Conservation (phyloP, 2,888 invertebrate genomes). For the Eilema depressum region DNA sequence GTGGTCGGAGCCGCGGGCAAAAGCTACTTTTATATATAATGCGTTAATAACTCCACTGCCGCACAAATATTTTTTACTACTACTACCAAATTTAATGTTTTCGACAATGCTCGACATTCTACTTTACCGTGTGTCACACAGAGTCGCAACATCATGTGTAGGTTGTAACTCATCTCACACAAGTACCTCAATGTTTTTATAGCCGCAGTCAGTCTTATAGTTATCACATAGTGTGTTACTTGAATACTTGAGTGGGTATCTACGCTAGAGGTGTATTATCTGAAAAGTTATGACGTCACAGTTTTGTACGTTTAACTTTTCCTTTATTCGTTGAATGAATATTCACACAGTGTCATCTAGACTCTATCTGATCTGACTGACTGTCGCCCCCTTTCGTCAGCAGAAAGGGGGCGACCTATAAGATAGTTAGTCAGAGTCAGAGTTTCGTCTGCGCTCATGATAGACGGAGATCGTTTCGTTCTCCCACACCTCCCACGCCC, state of each 20-base stretch:
- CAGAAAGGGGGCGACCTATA: no score
- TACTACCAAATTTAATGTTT: not conserved
- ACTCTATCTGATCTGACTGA: no score
- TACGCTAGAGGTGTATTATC: not conserved
- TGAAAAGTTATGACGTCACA: not conserved
- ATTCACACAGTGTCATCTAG: not conserved
- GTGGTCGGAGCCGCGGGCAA: no score
- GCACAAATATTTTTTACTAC: not conserved
- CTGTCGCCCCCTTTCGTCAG: no score
- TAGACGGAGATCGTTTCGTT: no score
- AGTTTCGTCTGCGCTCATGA: no score
- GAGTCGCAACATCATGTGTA: constrained; percentile 31
- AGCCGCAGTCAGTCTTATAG: constrained; percentile 58
- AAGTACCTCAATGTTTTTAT: constrained; percentile 59
- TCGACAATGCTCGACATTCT: constrained; percentile 1
- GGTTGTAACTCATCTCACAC: constrained; percentile 40
- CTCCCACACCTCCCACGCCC: no score
- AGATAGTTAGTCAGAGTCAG: no score
- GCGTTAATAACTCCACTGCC: not conserved
- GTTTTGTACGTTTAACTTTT: not conserved
- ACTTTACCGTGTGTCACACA: constrained; percentile 19
- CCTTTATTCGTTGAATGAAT: not conserved
- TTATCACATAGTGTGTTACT: constrained; percentile 45
- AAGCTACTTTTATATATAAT: no score
- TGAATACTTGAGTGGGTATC: constrained; percentile 50